Base-by-base conservation (phyloP, 2,113 vertebrate genomes). In the Larimichthys polyactis region DNA sequence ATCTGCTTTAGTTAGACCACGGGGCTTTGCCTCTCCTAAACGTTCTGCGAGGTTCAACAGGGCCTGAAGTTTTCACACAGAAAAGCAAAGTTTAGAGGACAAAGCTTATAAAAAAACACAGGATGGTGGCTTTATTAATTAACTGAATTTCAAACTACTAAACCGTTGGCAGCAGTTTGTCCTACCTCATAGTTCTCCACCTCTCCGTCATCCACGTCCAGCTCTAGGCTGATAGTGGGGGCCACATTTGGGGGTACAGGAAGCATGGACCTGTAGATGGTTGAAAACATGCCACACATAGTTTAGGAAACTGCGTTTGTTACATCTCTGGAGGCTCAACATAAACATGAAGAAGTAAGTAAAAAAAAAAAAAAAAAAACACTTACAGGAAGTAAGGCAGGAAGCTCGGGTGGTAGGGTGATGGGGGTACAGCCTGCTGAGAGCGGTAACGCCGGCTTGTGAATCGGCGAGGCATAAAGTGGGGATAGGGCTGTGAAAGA, bases 101-200 rank as follows among this genome's bases (percentile, higher is more conserved):
- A 66, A 55, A 24, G 60, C n/a, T 76, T 2, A 32, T 40, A 5
- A 0, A 0, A 29, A 58, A 29, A 36, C 19, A 46, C 2, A 29
- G 20, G 4, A 55, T 2, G 1, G 14, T 67, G 64, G 22, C 6
- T 16, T 2, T 4, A 44, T 68, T 9, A 51, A 66, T 16, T 2
- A 4, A 49, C 17, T 52, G 10, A n/a, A 52, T 19, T 27, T 11
- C 12, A 27, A 27, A 27, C 10, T 22, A 16, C 10, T 27, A 5
- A 20, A 40, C 0, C 0, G 9, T 0, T 12, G 1, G 17, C 36
- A 44, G 65, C 17, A 20, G 0, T 44, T 62, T 7, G 22, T 91
- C 94, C 83, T 93, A 99, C 98, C 97, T 99, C 98, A 4, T 99
- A 99, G 94, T 99, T 99, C 95, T 99, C 98, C 80, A 99, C 98